Conservation (phyloP, 2,888 invertebrate species). For the Cephalotes varians region DNA sequence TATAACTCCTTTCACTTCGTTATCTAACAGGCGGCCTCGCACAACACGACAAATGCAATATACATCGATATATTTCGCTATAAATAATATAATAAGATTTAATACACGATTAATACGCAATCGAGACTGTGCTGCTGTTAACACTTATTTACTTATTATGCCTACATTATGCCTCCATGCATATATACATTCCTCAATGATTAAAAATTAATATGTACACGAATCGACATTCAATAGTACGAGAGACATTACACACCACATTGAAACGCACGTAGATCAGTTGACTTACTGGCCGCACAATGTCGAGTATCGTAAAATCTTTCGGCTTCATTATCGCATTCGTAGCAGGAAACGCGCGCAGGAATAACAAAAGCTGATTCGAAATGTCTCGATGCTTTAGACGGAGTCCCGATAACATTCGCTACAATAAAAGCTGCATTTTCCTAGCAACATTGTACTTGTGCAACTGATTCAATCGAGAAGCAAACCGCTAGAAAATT, state of each 20-base stretch:
- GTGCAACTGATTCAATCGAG: background rate
- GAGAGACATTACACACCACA: constrained; percentile 80
- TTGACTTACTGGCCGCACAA: constrained; percentile 58
- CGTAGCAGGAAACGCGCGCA: background rate
- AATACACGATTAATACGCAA: constrained; percentile 81
- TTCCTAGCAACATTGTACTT: background rate
- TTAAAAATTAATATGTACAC: constrained; percentile 85
- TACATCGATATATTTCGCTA: constrained; percentile 83
- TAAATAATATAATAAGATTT: constrained; percentile 83
- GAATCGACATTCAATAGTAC: constrained; percentile 81
- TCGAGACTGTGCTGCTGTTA: constrained; percentile 72
- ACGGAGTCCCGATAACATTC: background rate
- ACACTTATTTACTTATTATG: constrained; percentile 69
- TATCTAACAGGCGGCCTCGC: constrained; percentile 65
- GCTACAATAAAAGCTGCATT: background rate
- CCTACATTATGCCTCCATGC: constrained; percentile 66
- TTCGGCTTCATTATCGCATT: constrained; percentile 11
- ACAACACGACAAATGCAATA: constrained; percentile 78
- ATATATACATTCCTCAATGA: constrained; percentile 81
- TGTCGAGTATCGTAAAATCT: constrained; percentile 53
- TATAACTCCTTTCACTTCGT: constrained; percentile 61
- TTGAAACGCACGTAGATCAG: constrained; percentile 59
- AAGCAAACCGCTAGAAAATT: background rate
- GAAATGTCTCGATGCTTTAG: constrained; percentile 14
- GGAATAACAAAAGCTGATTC: constrained; percentile 14